Evolutionary conservation across 2,113 vertebrate species (phyloP), one percentile per base, ranked within the genome.

Genomic region (Neomonachus schauinslandi): DNA sequence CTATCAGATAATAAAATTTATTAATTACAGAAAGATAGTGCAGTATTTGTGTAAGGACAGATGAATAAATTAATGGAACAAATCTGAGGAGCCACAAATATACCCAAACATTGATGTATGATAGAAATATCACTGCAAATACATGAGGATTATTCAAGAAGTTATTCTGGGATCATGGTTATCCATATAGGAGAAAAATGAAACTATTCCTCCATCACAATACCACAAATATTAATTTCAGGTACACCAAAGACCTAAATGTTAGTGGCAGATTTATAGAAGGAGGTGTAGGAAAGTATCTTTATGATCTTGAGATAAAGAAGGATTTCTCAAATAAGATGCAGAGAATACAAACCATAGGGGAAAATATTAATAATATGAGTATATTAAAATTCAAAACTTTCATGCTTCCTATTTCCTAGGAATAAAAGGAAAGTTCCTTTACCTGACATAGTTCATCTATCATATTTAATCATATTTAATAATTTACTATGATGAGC

Each of bases 301-400:
- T 85, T 69, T 91, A 71, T 61, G 33, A 71, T 13, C 81, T 80
- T 61, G 61, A 19, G 26, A 18, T 79, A 79, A 86, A 42, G 46
- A 88, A 94, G 36, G 51, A 16, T 87, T 71, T 80, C 42, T 87
- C 26, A 86, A 80, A 26, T 42, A 90, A 65, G n/a, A 90, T 2
- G 1, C 86, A 59, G 65, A 71, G 36, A 33, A 4, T 71, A 86
- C 33, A 87, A 86, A 53, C 42, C 72, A 59, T 53, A 71, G 36
- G n/a, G 53, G 46, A 86, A 77, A 86, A n/a, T 92, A 79, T 79
- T 69, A 94, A 71, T 80, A 79, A 71, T 33, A 79, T 59, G 72
- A 71, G 51, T 59, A 85, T 1, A 53, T 74, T 84, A 74, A 72
- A 86, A 87, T 55, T 57, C 69, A 79, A 79, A 77, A 59, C 28